These are phyloP conservation scores for Ammodramus savannarum DNA, from an alignment of 2,113 vertebrate species.

Conservation along the genomic window DNA sequence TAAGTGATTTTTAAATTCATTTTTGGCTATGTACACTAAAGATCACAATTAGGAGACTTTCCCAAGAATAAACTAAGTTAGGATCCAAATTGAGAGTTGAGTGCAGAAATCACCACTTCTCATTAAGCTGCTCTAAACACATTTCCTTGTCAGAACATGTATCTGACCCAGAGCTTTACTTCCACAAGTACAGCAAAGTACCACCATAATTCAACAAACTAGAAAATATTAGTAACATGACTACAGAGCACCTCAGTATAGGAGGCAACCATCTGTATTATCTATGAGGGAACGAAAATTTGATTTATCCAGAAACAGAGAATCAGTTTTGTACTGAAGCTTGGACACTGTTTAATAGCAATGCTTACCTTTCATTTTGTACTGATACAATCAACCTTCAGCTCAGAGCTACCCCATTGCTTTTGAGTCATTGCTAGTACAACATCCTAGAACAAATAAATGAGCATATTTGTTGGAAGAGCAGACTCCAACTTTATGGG, in stretches of 20 bases:
- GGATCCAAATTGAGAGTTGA: neutral
- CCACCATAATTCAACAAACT: neutral
- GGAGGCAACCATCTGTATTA: neutral
- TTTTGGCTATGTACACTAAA: neutral
- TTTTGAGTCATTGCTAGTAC: constrained; percentile 23
- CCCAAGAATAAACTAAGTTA: neutral
- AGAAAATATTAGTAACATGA: neutral
- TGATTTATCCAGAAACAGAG: neutral
- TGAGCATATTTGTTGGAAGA: neutral
- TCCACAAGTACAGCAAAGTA: neutral
- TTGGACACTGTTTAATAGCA: neutral
- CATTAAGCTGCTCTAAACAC: neutral
- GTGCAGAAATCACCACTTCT: neutral
- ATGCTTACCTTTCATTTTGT: neutral
- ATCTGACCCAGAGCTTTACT: neutral
- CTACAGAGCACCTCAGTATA: accelerated
- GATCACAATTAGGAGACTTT: neutral
- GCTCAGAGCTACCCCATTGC: neutral
- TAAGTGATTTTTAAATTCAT: neutral
- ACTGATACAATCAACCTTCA: neutral
- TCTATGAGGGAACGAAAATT: neutral
- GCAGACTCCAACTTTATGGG: neutral
- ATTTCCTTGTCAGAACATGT: neutral
- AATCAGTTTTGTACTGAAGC: neutral
- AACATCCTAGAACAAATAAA: constrained; percentile 24